These are phyloP conservation scores for Anoplopoma fimbria DNA, from an alignment of 2,113 vertebrate genomes.

Conservation along the genomic window DNA sequence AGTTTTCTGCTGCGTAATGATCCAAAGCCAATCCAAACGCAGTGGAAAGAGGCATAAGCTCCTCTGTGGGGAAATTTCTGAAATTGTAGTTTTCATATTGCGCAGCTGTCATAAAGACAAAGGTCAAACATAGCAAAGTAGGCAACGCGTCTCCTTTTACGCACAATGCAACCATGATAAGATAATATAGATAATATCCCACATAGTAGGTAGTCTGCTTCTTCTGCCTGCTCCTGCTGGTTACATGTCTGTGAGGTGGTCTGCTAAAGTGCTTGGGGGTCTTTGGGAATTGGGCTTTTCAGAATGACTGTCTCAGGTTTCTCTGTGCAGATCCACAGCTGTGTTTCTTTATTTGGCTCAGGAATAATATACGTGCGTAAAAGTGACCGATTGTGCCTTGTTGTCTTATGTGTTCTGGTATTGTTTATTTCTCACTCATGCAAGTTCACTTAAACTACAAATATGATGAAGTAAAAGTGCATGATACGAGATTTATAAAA, in stretches of 20 bases:
- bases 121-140: constrained; percentile 13
- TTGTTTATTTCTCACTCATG: background rate
- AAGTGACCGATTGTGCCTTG: background rate
- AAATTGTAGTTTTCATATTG: constrained; percentile 90
- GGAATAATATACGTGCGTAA: constrained; percentile 21
- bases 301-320: constrained; percentile 48
- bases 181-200: background rate
- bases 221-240: background rate
- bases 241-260: constrained; percentile 26
- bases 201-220: constrained; percentile 2
- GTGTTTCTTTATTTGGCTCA: constrained; percentile 48
- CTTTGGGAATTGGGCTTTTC: constrained; percentile 57
- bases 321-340: constrained; percentile 30
- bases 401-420: background rate
- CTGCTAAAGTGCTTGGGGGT: constrained; percentile 66
- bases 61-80: constrained; percentile 82
- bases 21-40: constrained; percentile 85
- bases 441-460: background rate
- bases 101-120: constrained; percentile 36
- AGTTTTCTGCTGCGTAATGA: constrained; percentile 84
- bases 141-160: background rate
- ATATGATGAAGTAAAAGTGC: background rate
- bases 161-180: constrained; percentile 55
- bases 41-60: constrained; percentile 84
- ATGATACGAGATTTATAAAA: background rate